phyloP scores from a whole-genome alignment of 2,888 invertebrate species.

The Globia sparganii region DNA sequence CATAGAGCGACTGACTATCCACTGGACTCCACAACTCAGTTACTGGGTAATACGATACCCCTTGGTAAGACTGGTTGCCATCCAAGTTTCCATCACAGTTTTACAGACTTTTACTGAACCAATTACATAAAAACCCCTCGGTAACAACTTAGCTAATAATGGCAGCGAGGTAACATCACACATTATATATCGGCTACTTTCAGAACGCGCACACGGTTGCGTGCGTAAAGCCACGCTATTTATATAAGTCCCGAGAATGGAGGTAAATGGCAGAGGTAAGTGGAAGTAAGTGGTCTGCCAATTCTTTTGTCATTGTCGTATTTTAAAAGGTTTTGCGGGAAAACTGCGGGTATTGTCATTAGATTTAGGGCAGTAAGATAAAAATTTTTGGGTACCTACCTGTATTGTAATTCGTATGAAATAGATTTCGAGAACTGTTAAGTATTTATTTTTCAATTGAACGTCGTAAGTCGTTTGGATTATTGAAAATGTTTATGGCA shows the following conservation, averaged over 20 bases:
- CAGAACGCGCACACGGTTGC: not conserved
- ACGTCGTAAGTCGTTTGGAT: too few relatives aligned
- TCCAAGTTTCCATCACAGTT: not conserved
- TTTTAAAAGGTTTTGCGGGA: conserved; percentile 14
- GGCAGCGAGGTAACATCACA: conserved; percentile 13
- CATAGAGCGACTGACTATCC: not conserved
- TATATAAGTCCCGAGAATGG: conserved; percentile 5
- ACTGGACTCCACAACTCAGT: not conserved
- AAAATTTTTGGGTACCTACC: not conserved
- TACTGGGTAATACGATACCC: not conserved
- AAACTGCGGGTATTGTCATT: not conserved
- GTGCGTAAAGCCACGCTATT: conserved; percentile 23
- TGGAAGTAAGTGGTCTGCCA: not conserved
- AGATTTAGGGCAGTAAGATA: not conserved
- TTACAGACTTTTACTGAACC: conserved; percentile 6
- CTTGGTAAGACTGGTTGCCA: not conserved
- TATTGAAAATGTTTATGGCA: too few relatives aligned
- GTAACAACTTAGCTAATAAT: conserved; percentile 26
- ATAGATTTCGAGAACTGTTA: too few relatives aligned
- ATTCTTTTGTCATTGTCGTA: conserved; percentile 10
- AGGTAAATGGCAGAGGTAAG: not conserved
- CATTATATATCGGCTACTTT: conserved; percentile 8
- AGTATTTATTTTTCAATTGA: too few relatives aligned
- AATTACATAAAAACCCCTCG: not conserved
- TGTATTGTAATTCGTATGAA: too few relatives aligned